Evolutionary conservation across 2,797 vertebrate species (phyloP), one percentile per base, ranked within the genome.

Genomic region (Hypotaenidia philippensis): DNA sequence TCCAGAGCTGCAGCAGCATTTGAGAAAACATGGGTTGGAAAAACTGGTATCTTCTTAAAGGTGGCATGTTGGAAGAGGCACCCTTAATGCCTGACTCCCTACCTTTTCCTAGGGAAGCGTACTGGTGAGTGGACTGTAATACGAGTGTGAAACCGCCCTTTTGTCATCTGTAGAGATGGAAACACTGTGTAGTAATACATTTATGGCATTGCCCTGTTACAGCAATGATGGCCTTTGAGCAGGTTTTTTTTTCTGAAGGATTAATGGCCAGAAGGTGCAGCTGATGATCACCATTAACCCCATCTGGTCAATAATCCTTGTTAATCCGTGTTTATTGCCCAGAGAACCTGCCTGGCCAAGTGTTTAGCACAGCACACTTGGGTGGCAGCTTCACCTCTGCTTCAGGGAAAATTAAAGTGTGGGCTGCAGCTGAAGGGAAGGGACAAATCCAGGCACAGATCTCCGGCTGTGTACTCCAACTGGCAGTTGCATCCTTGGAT

Each of bases 281-380:
- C 93, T 96, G 95, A 95, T 94, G 83, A 94, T 91, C 95, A 82
- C 89, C 91, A 89, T 93, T 97, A 96, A 87, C 89, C 94, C 96
- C 96, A 94, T 92, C 96, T 97, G 95, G 96, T 93, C 94, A 95
- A 95, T 97, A 95, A 97, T 96, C 95, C 94, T 47, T 64, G 65
- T 79, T 97, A 96, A 97, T 97, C 94, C 95, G 93, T 80, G 89
- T 96, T 95, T 95, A 94, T 96, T 96, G 91, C 83, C 87, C 83
- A 53, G 70, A 76, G 91, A 87, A 52, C 34, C 83, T 82, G 87
- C 76, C 44, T 1, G 7, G 87, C 52, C 7, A 0, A 49, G 76
- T 18, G 59, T 65, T 91, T 66, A 83, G 92, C 78, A 53, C 18
- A 12, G 47, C 64, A 27, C 38, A 17, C 22, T 45, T 27, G 14